Conservation (phyloP, 1,140 invertebrate species). For the Nasonia vitripennis region DNA sequence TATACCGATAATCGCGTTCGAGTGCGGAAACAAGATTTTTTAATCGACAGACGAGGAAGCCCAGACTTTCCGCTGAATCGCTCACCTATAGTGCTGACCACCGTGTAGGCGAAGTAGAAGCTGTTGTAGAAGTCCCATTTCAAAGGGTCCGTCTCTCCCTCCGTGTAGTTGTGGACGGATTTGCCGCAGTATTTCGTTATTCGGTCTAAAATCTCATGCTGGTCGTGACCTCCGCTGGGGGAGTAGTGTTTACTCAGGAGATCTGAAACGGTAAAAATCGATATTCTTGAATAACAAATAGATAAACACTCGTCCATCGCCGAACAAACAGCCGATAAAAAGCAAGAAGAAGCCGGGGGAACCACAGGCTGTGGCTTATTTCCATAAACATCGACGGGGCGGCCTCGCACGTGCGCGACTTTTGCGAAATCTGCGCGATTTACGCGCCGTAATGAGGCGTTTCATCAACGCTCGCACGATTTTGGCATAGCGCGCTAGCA, state of each 20-base stretch:
- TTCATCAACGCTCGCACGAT: not conserved
- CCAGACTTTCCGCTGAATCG: not conserved
- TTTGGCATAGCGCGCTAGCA: not conserved
- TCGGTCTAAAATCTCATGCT: constrained; percentile 79
- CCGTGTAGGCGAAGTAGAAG: constrained; percentile 95
- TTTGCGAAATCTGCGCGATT: not conserved
- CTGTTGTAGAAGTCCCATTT: constrained; percentile 96
- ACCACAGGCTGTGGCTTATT: too few relatives aligned
- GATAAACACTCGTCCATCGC: not conserved
- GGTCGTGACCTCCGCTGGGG: constrained; percentile 72
- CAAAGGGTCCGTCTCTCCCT: constrained; percentile 75
- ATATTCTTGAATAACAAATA: too few relatives aligned
- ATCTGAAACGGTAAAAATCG: constrained; percentile 71
- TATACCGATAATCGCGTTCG: too few relatives aligned
- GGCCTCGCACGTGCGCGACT: not conserved
- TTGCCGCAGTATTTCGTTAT: constrained; percentile 83
- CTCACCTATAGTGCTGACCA: constrained; percentile 95
- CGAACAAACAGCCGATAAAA: not conserved
- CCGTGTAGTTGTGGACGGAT: constrained; percentile 79
- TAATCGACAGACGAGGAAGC: too few relatives aligned
- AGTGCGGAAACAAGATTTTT: too few relatives aligned
- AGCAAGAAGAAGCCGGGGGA: not conserved
- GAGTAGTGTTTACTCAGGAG: constrained; percentile 79
- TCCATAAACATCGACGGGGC: too few relatives aligned
- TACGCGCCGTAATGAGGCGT: not conserved